These are phyloP conservation scores for Drosophila guanche DNA, from an alignment of 1,140 invertebrate species.

Conservation along the genomic window DNA sequence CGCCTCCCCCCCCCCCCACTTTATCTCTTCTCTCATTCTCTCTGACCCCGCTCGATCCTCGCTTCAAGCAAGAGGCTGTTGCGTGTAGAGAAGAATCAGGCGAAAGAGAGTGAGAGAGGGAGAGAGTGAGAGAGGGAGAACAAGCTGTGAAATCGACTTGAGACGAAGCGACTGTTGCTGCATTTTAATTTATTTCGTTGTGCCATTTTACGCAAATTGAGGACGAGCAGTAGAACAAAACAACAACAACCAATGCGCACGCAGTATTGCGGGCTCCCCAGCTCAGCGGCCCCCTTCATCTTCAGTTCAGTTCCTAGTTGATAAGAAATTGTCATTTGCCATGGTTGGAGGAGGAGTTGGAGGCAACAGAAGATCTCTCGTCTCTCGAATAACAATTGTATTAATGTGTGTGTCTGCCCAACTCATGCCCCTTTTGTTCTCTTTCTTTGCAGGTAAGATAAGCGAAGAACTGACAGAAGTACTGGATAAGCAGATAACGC, in stretches of 20 bases:
- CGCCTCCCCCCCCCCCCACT: slow-evolving; percentile 28
- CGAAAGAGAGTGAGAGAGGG: background rate
- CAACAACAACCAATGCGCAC: slow-evolving; percentile 23
- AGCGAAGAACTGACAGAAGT: too few relatives aligned
- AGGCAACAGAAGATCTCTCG: too few relatives aligned
- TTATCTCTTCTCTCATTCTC: background rate
- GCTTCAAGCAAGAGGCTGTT: slow-evolving; percentile 5
- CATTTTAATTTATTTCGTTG: slow-evolving; percentile 81
- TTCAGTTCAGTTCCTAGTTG: slow-evolving; percentile 35
- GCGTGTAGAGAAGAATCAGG: slow-evolving; percentile 29
- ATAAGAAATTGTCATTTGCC: slow-evolving; percentile 71
- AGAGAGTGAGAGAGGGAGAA: too few relatives aligned
- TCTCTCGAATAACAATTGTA: slow-evolving; percentile 3
- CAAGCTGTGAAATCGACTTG: slow-evolving; percentile 39
- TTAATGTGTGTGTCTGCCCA: slow-evolving; percentile 4
- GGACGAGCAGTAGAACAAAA: slow-evolving; percentile 52
- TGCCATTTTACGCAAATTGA: slow-evolving; percentile 80
- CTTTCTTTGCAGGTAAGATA: slow-evolving; percentile 58
- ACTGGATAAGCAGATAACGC: too few relatives aligned
- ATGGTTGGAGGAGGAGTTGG: slow-evolving; percentile 15
- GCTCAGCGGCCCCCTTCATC: slow-evolving; percentile 13
- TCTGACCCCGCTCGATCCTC: background rate
- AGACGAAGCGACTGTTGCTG: slow-evolving; percentile 41
- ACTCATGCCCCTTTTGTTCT: slow-evolving; percentile 1
- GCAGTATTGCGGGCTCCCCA: slow-evolving; percentile 52